phyloP scores from a whole-genome alignment of 2,888 invertebrate genomes.

The Sturmia bella region DNA sequence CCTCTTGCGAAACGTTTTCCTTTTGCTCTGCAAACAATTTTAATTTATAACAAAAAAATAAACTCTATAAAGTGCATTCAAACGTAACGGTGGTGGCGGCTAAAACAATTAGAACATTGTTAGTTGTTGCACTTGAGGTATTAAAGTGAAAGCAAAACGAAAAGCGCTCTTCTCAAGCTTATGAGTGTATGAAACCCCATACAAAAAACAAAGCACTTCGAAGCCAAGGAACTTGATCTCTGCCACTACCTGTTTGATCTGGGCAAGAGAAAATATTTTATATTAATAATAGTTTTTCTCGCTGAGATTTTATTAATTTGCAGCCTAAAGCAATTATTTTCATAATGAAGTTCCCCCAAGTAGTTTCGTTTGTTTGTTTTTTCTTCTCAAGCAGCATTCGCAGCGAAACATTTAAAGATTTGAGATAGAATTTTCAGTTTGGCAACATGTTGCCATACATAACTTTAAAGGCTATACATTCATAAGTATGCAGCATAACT shows the following conservation, averaged over 20 bases:
- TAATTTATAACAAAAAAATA: conserved; percentile 16
- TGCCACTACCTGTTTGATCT: too few species aligned
- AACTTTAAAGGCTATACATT: too few species aligned
- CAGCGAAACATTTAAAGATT: too few species aligned
- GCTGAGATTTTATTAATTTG: too few species aligned
- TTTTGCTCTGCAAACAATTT: conserved; percentile 1
- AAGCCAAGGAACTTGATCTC: conserved; percentile 2
- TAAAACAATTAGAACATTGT: conserved; percentile 68
- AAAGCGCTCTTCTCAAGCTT: conserved; percentile 8
- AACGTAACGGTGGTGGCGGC: conserved; percentile 66
- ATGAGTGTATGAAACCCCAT: background rate
- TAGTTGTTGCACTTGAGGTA: conserved; percentile 35
- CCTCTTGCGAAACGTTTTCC: conserved; percentile 8
- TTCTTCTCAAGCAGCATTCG: too few species aligned
- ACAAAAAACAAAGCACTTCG: conserved; percentile 7
- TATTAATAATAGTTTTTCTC: too few species aligned
- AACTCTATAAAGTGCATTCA: conserved; percentile 57
- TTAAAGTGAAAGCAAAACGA: conserved; percentile 59
- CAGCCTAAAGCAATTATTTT: too few species aligned
- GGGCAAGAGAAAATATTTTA: too few species aligned
- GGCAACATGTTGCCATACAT: conserved; percentile 10
- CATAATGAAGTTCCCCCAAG: too few species aligned
- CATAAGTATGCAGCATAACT: too few species aligned
- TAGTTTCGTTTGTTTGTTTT: too few species aligned
- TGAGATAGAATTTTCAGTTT: background rate